phyloP scores from a whole-genome alignment of 2,113 vertebrate genomes.

The Ochotona princeps region DNA sequence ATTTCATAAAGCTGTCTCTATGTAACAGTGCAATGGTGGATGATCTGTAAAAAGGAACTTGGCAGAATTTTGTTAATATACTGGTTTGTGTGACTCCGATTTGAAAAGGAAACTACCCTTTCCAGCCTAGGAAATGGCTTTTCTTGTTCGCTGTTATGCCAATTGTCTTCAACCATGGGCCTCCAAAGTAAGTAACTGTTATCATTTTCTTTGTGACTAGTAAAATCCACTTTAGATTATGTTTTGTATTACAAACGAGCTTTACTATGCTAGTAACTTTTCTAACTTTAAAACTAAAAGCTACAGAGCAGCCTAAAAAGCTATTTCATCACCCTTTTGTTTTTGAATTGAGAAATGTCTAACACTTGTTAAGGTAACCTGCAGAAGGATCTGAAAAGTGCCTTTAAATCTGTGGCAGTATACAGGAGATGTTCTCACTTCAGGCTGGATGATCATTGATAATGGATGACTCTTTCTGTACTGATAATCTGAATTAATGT shows the following conservation, averaged over 20 bases:
- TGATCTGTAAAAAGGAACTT: slow-evolving; percentile 85
- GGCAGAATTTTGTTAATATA: slow-evolving; percentile 79
- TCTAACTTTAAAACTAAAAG: slow-evolving; percentile 54
- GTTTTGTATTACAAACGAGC: slow-evolving; percentile 56
- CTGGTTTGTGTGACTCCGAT: slow-evolving; percentile 78
- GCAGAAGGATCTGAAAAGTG: slow-evolving; percentile 51
- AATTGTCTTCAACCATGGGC: slow-evolving; percentile 99
- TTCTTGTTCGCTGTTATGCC: slow-evolving; percentile 99
- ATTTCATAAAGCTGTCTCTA: slow-evolving; percentile 81
- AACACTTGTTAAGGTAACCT: slow-evolving; percentile 29
- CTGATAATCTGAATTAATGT: slow-evolving; percentile 32
- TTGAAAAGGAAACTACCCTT: slow-evolving; percentile 91
- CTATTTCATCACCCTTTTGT: slow-evolving; percentile 62
- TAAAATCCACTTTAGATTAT: slow-evolving; percentile 59
- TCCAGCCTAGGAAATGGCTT: slow-evolving; percentile 95
- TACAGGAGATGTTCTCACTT: slow-evolving; percentile 34
- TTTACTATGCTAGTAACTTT: slow-evolving; percentile 40
- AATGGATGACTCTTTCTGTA: slow-evolving; percentile 26
- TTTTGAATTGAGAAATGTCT: slow-evolving; percentile 57
- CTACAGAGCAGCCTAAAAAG: slow-evolving; percentile 52
- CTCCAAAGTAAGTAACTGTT: slow-evolving; percentile 97
- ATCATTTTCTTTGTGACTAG: slow-evolving; percentile 73
- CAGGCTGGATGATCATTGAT: not conserved
- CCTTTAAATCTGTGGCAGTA: slow-evolving; percentile 14
- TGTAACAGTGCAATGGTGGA: slow-evolving; percentile 77